phyloP scores from a whole-genome alignment of 1,140 invertebrate species.

The Drosophila eugracilis region DNA sequence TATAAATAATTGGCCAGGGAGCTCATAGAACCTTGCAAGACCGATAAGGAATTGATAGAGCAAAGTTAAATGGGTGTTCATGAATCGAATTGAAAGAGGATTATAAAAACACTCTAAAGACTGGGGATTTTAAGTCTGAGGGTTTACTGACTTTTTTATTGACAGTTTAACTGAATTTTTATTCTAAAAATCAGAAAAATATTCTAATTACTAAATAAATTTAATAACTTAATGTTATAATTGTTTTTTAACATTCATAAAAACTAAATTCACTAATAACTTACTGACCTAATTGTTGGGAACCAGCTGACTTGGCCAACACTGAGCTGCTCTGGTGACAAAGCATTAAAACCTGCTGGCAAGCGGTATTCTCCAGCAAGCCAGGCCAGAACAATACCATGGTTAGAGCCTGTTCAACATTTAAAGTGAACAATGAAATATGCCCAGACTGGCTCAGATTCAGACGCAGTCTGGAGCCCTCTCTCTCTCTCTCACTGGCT shows the following conservation, averaged over 20 bases:
- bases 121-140: too few relatives aligned
- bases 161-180: too few relatives aligned
- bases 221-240: too few relatives aligned
- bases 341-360: conserved; percentile 62
- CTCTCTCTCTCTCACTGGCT: background rate
- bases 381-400: conserved; percentile 42
- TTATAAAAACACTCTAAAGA: too few relatives aligned
- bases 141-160: too few relatives aligned
- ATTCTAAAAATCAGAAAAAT: too few relatives aligned
- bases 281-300: background rate
- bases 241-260: too few relatives aligned
- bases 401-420: conserved; percentile 69
- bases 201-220: too few relatives aligned
- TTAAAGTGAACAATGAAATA: conserved; percentile 82
- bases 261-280: background rate
- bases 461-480: conserved; percentile 7
- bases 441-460: conserved; percentile 42
- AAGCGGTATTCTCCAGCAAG: conserved; percentile 34
- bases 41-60: conserved; percentile 14
- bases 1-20: conserved; percentile 7
- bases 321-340: conserved; percentile 44
- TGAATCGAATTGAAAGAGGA: background rate
- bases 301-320: conserved; percentile 9
- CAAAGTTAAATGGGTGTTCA: background rate
- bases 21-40: background rate